Conservation (phyloP, 2,113 vertebrate genomes). For the Anguilla japonica region DNA sequence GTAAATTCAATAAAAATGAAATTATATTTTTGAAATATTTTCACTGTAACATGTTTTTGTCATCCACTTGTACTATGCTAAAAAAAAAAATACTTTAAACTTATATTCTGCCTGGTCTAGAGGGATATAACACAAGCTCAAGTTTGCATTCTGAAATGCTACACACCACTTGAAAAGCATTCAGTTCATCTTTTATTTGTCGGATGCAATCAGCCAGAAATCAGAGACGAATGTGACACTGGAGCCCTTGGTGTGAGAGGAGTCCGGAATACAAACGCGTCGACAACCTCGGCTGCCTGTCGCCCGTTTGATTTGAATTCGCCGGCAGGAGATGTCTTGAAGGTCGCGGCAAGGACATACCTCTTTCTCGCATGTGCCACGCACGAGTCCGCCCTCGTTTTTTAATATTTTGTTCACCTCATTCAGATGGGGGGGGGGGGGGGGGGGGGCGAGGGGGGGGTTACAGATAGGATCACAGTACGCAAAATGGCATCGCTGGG, state of each 20-base stretch:
- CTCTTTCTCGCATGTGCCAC: not conserved
- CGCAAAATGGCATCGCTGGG: too few species aligned
- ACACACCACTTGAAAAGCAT: not conserved
- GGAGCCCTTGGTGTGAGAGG: not conserved
- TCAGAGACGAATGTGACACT: conserved; percentile 14
- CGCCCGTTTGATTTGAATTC: not conserved
- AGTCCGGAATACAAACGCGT: not conserved
- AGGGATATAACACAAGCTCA: not conserved
- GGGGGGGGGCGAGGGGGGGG: too few species aligned
- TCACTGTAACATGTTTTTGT: too few species aligned
- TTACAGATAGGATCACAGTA: too few species aligned
- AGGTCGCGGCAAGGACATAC: not conserved
- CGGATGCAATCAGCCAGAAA: conserved; percentile 7
- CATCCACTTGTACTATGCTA: too few species aligned
- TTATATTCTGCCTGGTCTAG: too few species aligned
- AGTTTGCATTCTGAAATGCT: not conserved
- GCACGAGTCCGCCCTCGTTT: too few species aligned
- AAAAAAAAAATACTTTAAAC: too few species aligned
- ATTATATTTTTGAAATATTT: too few species aligned
- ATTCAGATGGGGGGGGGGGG: too few species aligned
- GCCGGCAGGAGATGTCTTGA: not conserved
- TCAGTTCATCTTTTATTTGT: not conserved
- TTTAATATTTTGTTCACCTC: too few species aligned
- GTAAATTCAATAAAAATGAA: too few species aligned
- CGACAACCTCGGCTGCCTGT: not conserved